Percentiles rank a stretch among this genome's conserved stretches.
These are phyloP conservation scores for Coturnix japonica DNA, from an alignment of 2,113 vertebrate genomes.

Conservation along the genomic window DNA sequence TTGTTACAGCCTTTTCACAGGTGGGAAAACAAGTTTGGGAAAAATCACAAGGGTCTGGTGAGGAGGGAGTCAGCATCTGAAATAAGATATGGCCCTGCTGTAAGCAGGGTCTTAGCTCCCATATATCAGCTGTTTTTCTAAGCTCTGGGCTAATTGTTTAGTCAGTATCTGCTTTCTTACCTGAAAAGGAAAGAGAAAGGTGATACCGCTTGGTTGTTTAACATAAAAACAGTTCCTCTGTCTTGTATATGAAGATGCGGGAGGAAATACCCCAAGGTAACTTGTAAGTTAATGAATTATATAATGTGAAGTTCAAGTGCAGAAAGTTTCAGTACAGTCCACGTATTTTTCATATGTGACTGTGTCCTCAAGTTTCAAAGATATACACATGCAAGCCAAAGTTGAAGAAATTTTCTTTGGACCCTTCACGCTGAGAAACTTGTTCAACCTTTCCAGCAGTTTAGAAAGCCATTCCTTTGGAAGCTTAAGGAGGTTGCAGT, in stretches of 20 bases:
- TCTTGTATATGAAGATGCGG: not conserved
- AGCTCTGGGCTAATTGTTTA: not conserved
- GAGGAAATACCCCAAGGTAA: not conserved
- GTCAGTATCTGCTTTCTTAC: not conserved
- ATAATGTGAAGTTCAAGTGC: conserved; percentile 29
- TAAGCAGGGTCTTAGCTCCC: not conserved
- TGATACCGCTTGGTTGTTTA: not conserved
- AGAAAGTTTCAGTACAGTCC: not conserved
- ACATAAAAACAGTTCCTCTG: not conserved
- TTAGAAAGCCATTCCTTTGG: conserved; percentile 25
- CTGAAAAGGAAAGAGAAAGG: not conserved
- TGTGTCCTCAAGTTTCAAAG: conserved; percentile 59
- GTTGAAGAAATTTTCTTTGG: conserved; percentile 24
- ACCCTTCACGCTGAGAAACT: conserved; percentile 43
- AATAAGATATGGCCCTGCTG: not conserved
- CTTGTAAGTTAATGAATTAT: not conserved
- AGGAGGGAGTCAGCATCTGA: not conserved
- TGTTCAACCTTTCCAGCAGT: conserved; percentile 50
- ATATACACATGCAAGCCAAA: conserved; percentile 29
- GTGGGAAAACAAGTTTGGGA: not conserved
- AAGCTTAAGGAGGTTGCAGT: conserved; percentile 10
- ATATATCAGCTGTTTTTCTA: not conserved
- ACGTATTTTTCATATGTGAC: conserved; percentile 47
- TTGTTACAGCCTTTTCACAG: not conserved
- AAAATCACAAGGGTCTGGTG: not conserved